Evolutionary conservation across 2,113 vertebrate species (phyloP).

Genomic region (Aptenodytes forsteri): DNA sequence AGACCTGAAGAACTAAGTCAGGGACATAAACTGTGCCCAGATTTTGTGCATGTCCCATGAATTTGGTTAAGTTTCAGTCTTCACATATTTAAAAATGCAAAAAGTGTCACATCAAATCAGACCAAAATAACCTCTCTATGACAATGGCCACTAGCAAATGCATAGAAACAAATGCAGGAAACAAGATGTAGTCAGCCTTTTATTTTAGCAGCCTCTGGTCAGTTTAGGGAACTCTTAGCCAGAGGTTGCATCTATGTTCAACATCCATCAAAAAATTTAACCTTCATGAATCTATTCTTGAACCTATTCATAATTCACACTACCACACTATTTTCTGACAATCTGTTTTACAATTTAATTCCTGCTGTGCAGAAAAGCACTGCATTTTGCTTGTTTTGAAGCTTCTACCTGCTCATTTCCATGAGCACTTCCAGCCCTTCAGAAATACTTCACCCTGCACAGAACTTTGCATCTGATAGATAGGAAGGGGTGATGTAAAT

Average conservation of each 20-base stretch:
- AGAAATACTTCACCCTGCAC: background rate
- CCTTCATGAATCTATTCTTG: slow-evolving; percentile 27
- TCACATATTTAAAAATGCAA: slow-evolving; percentile 15
- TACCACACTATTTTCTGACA: background rate
- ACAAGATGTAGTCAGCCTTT: background rate
- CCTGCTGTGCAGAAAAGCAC: background rate
- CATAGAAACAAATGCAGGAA: background rate
- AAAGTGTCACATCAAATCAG: slow-evolving; percentile 10
- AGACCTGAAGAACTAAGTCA: background rate
- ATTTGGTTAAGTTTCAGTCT: background rate
- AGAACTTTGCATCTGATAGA: background rate
- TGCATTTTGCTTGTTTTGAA: slow-evolving; percentile 22
- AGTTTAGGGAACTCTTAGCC: slow-evolving; percentile 3
- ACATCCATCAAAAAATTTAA: slow-evolving; percentile 21
- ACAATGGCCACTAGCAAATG: slow-evolving; percentile 30
- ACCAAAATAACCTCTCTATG: background rate
- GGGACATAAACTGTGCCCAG: background rate
- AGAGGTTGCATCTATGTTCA: background rate
- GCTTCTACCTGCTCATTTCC: background rate
- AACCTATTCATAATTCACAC: slow-evolving; percentile 1
- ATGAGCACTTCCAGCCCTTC: background rate
- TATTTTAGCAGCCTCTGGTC: background rate
- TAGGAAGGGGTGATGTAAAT: background rate
- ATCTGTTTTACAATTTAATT: slow-evolving; percentile 14
- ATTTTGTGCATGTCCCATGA: background rate